phyloP scores from a whole-genome alignment of 1,140 invertebrate genomes.

The Akabosia matsudoensis region DNA sequence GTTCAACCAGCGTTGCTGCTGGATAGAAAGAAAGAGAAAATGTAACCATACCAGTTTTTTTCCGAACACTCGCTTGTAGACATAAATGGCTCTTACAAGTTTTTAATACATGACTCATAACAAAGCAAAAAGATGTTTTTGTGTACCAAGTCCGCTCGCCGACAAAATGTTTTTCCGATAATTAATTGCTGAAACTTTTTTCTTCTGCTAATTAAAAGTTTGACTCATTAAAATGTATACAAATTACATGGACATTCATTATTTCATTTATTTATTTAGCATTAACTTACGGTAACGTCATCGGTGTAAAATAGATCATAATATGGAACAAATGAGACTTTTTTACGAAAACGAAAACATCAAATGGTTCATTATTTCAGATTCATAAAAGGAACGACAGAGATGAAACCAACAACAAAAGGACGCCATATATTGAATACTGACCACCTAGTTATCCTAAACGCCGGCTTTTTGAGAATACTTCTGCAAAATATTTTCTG shows the following conservation, averaged over 20 bases:
- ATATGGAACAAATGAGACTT: too few species aligned
- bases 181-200: slow-evolving; percentile 17
- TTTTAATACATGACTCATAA: background rate
- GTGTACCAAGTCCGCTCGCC: background rate
- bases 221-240: slow-evolving; percentile 6
- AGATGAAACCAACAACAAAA: background rate
- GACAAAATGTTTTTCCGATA: background rate
- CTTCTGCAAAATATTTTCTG: background rate
- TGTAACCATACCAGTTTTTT: background rate
- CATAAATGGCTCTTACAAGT: too few species aligned
- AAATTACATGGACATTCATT: slow-evolving; percentile 3
- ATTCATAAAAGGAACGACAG: too few species aligned
- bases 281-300: too few species aligned
- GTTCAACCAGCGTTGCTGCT: background rate
- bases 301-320: too few species aligned
- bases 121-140: background rate
- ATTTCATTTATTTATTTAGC: too few species aligned
- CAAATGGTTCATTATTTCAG: too few species aligned
- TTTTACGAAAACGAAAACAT: too few species aligned
- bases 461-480: background rate
- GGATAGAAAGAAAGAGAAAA: background rate
- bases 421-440: background rate
- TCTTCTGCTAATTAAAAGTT: slow-evolving; percentile 19
- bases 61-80: background rate
- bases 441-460: slow-evolving; percentile 5